phyloP scores from a whole-genome alignment of 2,888 invertebrate species.

The Neoascia interrupta region DNA sequence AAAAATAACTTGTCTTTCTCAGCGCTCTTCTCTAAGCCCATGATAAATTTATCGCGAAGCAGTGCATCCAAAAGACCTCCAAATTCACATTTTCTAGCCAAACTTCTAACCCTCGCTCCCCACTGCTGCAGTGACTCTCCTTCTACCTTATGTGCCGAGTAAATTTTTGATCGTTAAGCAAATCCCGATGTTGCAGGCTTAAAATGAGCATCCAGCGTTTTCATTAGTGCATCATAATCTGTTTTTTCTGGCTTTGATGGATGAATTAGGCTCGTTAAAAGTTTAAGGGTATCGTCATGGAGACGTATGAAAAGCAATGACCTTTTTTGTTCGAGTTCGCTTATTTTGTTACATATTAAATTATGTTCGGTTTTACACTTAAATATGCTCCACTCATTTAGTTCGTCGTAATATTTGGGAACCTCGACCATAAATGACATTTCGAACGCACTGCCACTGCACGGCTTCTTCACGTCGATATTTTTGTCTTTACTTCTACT shows the following conservation, averaged over 20 bases:
- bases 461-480: too few relatives aligned
- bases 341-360: constrained; percentile 13
- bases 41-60: background rate
- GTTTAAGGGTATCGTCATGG: constrained; percentile 7
- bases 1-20: too few relatives aligned
- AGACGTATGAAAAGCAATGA: constrained; percentile 2
- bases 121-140: constrained; percentile 3
- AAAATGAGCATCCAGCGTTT: too few relatives aligned
- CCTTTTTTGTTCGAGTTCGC: background rate
- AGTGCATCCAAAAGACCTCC: background rate
- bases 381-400: constrained; percentile 19
- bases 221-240: too few relatives aligned
- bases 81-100: background rate
- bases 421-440: constrained; percentile 22
- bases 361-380: constrained; percentile 16
- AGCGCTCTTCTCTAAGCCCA: too few relatives aligned
- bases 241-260: background rate
- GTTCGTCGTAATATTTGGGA: constrained; percentile 10
- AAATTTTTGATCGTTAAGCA: constrained; percentile 11
- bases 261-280: background rate
- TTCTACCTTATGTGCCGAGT: background rate
- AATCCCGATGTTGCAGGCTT: background rate
- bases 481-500: background rate
- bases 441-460: background rate
- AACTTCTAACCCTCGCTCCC: background rate